Evolutionary conservation across 2,797 vertebrate genomes (phyloP).

Genomic region (Oryzias dopingdopingensis): DNA sequence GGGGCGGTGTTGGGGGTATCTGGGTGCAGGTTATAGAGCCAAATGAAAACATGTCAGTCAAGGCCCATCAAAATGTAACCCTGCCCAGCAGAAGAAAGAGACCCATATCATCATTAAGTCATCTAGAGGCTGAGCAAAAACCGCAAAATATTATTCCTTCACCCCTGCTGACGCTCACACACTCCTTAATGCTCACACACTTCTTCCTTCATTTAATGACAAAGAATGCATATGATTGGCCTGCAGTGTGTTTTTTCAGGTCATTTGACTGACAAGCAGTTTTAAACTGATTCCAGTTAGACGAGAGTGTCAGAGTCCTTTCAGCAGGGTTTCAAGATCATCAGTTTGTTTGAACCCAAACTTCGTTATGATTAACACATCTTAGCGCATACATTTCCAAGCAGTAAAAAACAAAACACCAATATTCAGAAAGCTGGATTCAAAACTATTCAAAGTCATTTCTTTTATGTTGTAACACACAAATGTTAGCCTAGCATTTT

Average conservation of each 20-base stretch:
- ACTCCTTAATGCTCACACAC: conserved; percentile 30
- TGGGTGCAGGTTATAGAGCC: conserved; percentile 29
- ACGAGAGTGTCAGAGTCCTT: too few species aligned
- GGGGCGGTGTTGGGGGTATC: not conserved
- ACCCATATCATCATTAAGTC: conserved; percentile 77
- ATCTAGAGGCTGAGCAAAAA: conserved; percentile 70
- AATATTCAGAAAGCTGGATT: too few species aligned
- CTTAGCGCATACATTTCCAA: too few species aligned
- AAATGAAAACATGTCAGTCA: conserved; percentile 77
- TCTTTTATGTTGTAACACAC: too few species aligned
- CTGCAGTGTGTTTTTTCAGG: conserved; percentile 55
- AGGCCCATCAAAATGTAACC: conserved; percentile 71
- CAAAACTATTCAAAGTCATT: too few species aligned
- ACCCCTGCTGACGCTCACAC: conserved; percentile 9
- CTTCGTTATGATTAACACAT: too few species aligned
- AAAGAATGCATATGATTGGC: conserved; percentile 66
- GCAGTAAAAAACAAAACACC: too few species aligned
- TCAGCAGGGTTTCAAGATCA: too few species aligned
- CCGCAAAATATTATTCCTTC: conserved; percentile 77
- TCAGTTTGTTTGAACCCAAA: too few species aligned
- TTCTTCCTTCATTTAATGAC: conserved; percentile 51
- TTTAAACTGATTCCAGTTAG: too few species aligned
- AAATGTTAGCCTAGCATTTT: too few species aligned
- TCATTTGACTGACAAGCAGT: conserved; percentile 46
- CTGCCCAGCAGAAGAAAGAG: conserved; percentile 71